These are phyloP conservation scores for Crossocerus cetratus DNA, from an alignment of 2,888 invertebrate genomes.

Conservation along the genomic window DNA sequence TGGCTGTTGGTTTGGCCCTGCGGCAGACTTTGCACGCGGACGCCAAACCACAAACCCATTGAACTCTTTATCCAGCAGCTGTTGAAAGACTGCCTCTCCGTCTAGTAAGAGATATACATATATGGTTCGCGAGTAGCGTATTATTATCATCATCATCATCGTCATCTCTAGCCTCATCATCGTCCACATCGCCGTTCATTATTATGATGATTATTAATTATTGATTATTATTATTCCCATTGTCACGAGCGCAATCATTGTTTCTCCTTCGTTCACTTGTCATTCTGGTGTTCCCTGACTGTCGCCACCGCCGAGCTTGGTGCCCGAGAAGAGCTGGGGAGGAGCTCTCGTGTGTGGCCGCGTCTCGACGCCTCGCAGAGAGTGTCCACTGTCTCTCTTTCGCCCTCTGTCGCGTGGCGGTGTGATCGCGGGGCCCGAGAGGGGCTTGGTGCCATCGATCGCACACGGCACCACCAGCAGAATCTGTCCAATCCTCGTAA, in stretches of 20 bases:
- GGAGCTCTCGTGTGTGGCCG: background rate
- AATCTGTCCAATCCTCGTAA: slow-evolving; percentile 74
- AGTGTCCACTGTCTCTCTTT: slow-evolving; percentile 10
- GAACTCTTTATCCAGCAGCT: slow-evolving; percentile 53
- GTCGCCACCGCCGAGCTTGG: too few species aligned
- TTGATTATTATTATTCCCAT: slow-evolving; percentile 16
- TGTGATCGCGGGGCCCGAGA: slow-evolving; percentile 52
- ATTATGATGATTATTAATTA: slow-evolving; percentile 8
- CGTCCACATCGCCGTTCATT: slow-evolving; percentile 12
- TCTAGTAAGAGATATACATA: slow-evolving; percentile 50
- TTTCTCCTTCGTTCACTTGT: background rate
- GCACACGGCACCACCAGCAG: slow-evolving; percentile 61
- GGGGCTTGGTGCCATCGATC: slow-evolving; percentile 53
- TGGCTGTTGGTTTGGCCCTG: too few species aligned
- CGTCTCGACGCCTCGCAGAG: slow-evolving; percentile 6
- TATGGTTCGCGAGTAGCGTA: slow-evolving; percentile 54
- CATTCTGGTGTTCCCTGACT: background rate
- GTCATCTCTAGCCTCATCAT: slow-evolving; percentile 41
- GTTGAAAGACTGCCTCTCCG: slow-evolving; percentile 54
- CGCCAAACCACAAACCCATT: slow-evolving; percentile 15
- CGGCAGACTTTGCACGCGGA: too few species aligned
- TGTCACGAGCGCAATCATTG: slow-evolving; percentile 25
- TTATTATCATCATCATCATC: slow-evolving; percentile 51
- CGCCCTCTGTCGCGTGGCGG: slow-evolving; percentile 39
- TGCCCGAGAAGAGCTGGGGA: too few species aligned